A percentile compares a stretch with the other conserved stretches of the same genome.
These are phyloP conservation scores for Chrysogorgia sp. DNA, from an alignment of 92 coral and sea anemone genomes.

Conservation along the genomic window DNA sequence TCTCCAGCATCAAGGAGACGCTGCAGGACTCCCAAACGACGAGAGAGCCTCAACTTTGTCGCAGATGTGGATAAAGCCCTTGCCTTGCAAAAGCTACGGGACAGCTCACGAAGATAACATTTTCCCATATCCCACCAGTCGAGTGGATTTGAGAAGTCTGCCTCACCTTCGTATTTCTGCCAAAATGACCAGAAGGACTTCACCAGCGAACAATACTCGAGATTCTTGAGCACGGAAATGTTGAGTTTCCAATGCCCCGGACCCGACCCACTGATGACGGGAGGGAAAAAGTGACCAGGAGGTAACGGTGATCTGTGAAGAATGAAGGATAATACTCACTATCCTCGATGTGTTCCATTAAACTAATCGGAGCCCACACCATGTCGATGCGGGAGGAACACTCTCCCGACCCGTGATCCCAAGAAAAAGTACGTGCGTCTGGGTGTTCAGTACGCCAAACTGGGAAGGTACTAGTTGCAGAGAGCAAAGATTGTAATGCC, in stretches of 20 bases:
- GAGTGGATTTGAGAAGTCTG: slow-evolving; percentile 6
- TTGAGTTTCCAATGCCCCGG: slow-evolving; percentile 47
- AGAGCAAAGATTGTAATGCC: slow-evolving; percentile 8
- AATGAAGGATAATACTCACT: slow-evolving; percentile 36
- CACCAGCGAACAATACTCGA: slow-evolving; percentile 27
- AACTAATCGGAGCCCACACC: slow-evolving; percentile 44
- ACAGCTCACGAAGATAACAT: slow-evolving; percentile 20
- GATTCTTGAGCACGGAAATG: slow-evolving; percentile 32
- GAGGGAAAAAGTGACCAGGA: not conserved
- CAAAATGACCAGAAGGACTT: slow-evolving; percentile 43
- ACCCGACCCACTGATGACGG: not conserved
- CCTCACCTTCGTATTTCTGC: slow-evolving; percentile 1
- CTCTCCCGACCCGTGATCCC: slow-evolving; percentile 44
- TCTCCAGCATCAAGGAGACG: slow-evolving; percentile 36
- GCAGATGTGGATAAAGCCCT: not conserved
- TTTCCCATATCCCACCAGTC: slow-evolving; percentile 56
- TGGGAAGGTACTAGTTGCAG: slow-evolving; percentile 22
- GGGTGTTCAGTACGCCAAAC: slow-evolving; percentile 62
- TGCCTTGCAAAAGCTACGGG: not conserved
- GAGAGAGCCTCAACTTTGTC: not conserved
- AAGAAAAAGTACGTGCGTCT: slow-evolving; percentile 12
- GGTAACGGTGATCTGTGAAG: slow-evolving; percentile 43
- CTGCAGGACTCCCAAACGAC: slow-evolving; percentile 5
- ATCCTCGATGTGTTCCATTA: not conserved
- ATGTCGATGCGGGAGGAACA: slow-evolving; percentile 58